Percentiles rank a stretch among this genome's conserved stretches.
Evolutionary conservation across 2,797 vertebrate species (phyloP).

Genomic region (Astyanax mexicanus): DNA sequence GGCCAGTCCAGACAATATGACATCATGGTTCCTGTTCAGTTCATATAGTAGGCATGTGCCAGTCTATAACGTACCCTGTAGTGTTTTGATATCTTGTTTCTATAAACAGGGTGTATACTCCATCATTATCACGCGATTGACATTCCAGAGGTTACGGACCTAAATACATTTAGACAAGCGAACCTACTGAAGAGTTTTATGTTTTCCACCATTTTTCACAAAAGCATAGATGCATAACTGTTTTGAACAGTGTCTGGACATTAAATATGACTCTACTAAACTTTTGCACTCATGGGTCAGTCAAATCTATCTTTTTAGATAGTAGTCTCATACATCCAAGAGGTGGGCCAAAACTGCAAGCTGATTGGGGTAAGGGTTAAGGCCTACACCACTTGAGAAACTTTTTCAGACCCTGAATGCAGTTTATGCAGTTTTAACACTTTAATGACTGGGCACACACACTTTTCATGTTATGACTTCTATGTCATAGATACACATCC

Average conservation of each 20-base stretch:
- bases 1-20: background rate
- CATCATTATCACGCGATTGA: background rate
- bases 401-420: background rate
- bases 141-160: slow-evolving; percentile 44
- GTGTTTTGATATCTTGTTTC: background rate
- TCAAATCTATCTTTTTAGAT: background rate
- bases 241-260: slow-evolving; percentile 51
- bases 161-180: slow-evolving; percentile 11
- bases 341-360: background rate
- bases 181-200: too few relatives aligned
- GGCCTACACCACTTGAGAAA: background rate
- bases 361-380: background rate
- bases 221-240: background rate
- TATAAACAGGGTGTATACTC: background rate
- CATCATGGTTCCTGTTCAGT: background rate
- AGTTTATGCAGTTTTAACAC: background rate
- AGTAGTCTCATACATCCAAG: background rate
- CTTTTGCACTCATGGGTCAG: background rate
- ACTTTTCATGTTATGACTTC: too few relatives aligned
- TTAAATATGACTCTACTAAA: background rate
- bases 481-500: too few relatives aligned
- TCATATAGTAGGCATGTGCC: background rate
- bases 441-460: background rate
- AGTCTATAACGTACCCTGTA: background rate
- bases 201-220: slow-evolving; percentile 10